A percentile compares a stretch with the other conserved stretches of the same genome.
These are phyloP conservation scores for Misgurnus anguillicaudatus DNA, from an alignment of 2,113 vertebrate genomes.

Conservation along the genomic window DNA sequence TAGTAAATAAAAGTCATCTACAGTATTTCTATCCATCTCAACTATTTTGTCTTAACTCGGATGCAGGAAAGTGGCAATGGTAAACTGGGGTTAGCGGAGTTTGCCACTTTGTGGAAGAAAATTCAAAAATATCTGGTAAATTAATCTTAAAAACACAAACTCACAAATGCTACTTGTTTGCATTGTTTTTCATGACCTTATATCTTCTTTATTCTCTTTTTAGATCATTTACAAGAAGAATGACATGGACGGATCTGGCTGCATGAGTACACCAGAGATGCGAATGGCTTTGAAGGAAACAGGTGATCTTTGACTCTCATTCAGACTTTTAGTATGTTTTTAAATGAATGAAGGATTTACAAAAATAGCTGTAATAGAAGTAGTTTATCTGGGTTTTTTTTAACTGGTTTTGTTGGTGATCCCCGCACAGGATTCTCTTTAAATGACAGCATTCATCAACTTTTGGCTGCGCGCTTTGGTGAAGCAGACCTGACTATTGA, in stretches of 20 bases:
- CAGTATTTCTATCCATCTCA: background rate
- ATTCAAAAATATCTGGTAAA: conserved; percentile 73
- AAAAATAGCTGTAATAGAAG: background rate
- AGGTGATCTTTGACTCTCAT: conserved; percentile 59
- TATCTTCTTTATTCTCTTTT: background rate
- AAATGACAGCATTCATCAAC: conserved; percentile 72
- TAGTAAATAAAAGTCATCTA: background rate
- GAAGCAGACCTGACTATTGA: conserved; percentile 68
- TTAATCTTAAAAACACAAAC: background rate
- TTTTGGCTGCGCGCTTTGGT: conserved; percentile 65
- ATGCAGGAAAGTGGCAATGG: conserved; percentile 70
- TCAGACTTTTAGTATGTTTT: background rate
- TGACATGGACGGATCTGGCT: conserved; percentile 69
- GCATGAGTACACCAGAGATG: conserved; percentile 77
- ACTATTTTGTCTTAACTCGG: conserved; percentile 56
- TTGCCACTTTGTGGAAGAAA: conserved; percentile 72
- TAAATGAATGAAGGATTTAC: background rate
- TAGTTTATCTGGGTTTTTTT: background rate
- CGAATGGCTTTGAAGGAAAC: conserved; percentile 73
- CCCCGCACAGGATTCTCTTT: conserved; percentile 73
- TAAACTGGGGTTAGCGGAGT: conserved; percentile 70
- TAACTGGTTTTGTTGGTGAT: conserved; percentile 5
- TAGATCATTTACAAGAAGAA: conserved; percentile 75
- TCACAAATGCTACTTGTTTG: background rate
- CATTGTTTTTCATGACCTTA: background rate